Conservation (phyloP, 2,888 invertebrate species). For the Machimus rusticus region DNA sequence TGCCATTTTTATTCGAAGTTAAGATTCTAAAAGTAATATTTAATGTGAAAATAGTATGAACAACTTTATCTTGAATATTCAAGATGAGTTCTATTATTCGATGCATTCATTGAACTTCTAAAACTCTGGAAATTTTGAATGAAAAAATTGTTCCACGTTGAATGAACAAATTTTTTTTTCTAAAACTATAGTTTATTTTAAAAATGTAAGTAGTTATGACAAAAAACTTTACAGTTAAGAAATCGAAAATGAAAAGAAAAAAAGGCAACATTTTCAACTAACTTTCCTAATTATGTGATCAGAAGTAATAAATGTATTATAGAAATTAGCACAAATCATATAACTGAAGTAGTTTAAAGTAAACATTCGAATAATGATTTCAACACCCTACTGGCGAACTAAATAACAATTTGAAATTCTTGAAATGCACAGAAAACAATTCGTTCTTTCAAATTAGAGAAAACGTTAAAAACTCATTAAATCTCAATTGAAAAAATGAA, state of each 20-base stretch:
- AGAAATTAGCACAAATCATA: background rate
- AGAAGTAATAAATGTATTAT: background rate
- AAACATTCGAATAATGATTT: background rate
- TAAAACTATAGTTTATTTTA: too few species aligned
- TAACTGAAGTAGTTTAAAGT: background rate
- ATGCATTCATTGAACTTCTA: too few species aligned
- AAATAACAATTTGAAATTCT: background rate
- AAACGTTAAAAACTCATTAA: slow-evolving; percentile 24
- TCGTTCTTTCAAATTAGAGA: slow-evolving; percentile 7
- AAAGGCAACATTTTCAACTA: too few species aligned
- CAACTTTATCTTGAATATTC: background rate
- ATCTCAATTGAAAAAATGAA: background rate
- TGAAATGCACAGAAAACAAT: background rate
- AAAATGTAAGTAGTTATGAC: background rate
- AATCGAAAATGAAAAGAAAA: background rate
- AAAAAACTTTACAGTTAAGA: background rate
- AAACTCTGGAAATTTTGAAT: too few species aligned
- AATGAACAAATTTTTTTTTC: background rate
- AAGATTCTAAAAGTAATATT: background rate
- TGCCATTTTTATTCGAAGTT: background rate
- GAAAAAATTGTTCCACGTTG: too few species aligned
- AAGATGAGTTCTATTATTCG: background rate
- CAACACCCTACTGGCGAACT: background rate
- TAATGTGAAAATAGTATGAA: background rate
- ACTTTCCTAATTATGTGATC: background rate